Percentiles rank a stretch among this genome's conserved stretches.
These are phyloP conservation scores for Caerostris extrusa DNA, from an alignment of 1,140 invertebrate genomes.

Conservation along the genomic window DNA sequence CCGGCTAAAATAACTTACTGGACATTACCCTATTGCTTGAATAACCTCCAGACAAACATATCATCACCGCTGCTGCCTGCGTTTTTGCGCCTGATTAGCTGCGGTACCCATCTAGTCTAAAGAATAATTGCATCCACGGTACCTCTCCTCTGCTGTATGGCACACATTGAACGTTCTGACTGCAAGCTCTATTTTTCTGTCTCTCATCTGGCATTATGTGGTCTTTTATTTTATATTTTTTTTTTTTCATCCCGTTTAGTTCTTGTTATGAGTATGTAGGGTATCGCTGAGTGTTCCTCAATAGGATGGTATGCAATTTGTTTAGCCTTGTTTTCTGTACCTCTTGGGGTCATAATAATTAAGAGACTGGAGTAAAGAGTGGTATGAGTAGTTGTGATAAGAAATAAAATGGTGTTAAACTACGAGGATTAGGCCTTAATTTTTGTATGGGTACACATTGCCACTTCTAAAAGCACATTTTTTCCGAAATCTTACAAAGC, in stretches of 20 bases:
- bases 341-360: neutral
- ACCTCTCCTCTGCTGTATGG: neutral
- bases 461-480: no score
- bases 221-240: neutral
- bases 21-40: neutral
- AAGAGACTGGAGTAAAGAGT: neutral
- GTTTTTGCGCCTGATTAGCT: neutral
- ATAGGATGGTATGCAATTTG: neutral
- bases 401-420: no score
- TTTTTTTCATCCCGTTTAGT: no score
- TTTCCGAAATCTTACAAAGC: no score
- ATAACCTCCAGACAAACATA: slow-evolving; percentile 18
- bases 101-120: slow-evolving; percentile 4
- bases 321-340: neutral
- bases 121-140: slow-evolving; percentile 22
- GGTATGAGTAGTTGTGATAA: no score
- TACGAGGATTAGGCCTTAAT: no score
- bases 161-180: neutral
- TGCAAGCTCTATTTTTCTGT: neutral
- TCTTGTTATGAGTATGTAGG: neutral
- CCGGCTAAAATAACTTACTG: neutral
- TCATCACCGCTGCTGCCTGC: neutral
- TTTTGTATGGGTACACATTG: no score
- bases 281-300: neutral
- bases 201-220: neutral